These are phyloP conservation scores for Chanos chanos DNA, from an alignment of 2,797 vertebrate genomes.

Conservation along the genomic window DNA sequence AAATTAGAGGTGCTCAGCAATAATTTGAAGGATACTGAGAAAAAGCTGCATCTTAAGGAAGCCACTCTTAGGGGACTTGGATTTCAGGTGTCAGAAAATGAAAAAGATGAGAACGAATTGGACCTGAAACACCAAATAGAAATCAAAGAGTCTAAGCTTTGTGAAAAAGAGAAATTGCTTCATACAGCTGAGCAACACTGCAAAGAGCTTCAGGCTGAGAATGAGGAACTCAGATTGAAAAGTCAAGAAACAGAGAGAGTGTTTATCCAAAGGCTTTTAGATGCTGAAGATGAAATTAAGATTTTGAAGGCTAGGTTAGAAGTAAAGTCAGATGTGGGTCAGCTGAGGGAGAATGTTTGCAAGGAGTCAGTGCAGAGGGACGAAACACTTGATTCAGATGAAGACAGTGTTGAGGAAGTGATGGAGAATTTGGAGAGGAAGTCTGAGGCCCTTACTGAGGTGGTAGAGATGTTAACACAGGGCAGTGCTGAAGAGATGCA, in stretches of 20 bases:
- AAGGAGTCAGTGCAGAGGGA: slow-evolving; percentile 38
- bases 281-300: slow-evolving; percentile 57
- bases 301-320: slow-evolving; percentile 49
- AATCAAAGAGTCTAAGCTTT: slow-evolving; percentile 55
- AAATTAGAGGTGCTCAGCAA: slow-evolving; percentile 70
- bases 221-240: slow-evolving; percentile 51
- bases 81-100: slow-evolving; percentile 59
- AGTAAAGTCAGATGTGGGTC: slow-evolving; percentile 36
- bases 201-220: slow-evolving; percentile 61
- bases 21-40: slow-evolving; percentile 74
- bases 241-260: slow-evolving; percentile 55
- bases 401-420: slow-evolving; percentile 61
- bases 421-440: slow-evolving; percentile 63
- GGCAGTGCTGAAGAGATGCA: slow-evolving; percentile 54
- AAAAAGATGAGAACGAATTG: slow-evolving; percentile 43
- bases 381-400: slow-evolving; percentile 36
- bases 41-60: slow-evolving; percentile 75
- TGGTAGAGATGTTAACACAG: slow-evolving; percentile 64
- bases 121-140: slow-evolving; percentile 57
- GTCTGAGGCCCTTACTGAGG: slow-evolving; percentile 62
- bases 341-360: slow-evolving; percentile 26
- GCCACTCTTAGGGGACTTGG: slow-evolving; percentile 75
- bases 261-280: slow-evolving; percentile 49
- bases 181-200: slow-evolving; percentile 50
- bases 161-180: slow-evolving; percentile 57